Evolutionary conservation across 1,140 invertebrate species (phyloP), one percentile per base, ranked within the genome.

Genomic region (Lysiphlebus fabarum): DNA sequence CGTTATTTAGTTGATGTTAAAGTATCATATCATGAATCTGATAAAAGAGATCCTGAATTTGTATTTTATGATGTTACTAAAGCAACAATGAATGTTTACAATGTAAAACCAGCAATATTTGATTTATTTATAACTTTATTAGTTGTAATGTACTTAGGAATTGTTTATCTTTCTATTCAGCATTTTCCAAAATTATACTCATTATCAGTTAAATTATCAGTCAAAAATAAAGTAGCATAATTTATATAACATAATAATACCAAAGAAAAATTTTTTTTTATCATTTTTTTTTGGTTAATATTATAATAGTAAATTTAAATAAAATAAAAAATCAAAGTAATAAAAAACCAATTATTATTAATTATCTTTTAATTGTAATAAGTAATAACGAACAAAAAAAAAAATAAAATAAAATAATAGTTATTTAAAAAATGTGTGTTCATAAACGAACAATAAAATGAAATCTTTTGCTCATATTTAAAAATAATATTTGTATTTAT

Each of bases 81-180:
- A 67, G 88, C 91, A 6, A 83, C 78, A 40, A 84, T 97, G 64
- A 91, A 91, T 77, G 87, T 95, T 48, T 97, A 96, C 77, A 93
- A 92, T 79, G 95, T 98, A 6, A 99, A 98, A 73, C 96, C 96
- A 64, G 95, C 96, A 33, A 87, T 98, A 47, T 99, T 99, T 82
- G 96, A 99, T 84, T 86, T 99, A 42, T 90, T 98, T 64, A 83
- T 98, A 4, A 96, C 94, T 7, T 71, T 93, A 58, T 85, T 86
- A 37, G 97, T 98, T 70, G 81, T 87, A 41, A 78, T 85, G 7
- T 99, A 98, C 75, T 82, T 98, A 48, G 83, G 83, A 38, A 62
- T 87, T 7, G 83, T 97, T 9, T 98, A 96, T 76, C 82, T 94
- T 47, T 81, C 87, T 48, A 86, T 96, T 49, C 88, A 91, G 71